phyloP scores from a whole-genome alignment of 92 coral and sea anemone species.

The Micromussa lordhowensis region DNA sequence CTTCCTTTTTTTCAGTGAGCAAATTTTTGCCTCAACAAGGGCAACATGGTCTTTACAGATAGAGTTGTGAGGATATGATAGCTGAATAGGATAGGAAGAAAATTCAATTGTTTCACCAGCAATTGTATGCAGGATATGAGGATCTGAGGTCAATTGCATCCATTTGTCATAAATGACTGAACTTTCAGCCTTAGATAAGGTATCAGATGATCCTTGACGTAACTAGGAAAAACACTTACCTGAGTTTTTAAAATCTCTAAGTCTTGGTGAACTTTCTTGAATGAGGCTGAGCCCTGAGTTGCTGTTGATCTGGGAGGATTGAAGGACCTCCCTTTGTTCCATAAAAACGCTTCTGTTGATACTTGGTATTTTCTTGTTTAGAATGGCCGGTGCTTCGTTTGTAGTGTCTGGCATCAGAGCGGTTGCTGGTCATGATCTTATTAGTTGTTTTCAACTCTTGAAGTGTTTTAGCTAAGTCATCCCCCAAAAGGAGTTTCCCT shows the following conservation, averaged over 20 bases:
- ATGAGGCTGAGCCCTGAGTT: slow-evolving; percentile 3
- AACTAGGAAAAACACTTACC: slow-evolving; percentile 15
- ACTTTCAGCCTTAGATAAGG: slow-evolving; percentile 14
- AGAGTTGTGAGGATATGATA: slow-evolving; percentile 34
- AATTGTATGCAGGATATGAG: slow-evolving; percentile 12
- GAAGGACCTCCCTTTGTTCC: slow-evolving; percentile 9
- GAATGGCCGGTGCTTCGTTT: background rate
- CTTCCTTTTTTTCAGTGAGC: slow-evolving; percentile 25
- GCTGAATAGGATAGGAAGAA: slow-evolving; percentile 46
- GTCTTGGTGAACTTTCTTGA: slow-evolving; percentile 33
- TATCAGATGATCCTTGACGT: slow-evolving; percentile 2
- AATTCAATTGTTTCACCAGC: slow-evolving; percentile 31
- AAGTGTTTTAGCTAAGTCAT: slow-evolving; percentile 53
- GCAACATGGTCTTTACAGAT: slow-evolving; percentile 34
- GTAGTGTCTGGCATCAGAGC: slow-evolving; percentile 2
- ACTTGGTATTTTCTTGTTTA: background rate
- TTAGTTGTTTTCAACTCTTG: slow-evolving; percentile 13
- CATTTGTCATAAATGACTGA: slow-evolving; percentile 20
- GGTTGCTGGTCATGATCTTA: slow-evolving; percentile 17
- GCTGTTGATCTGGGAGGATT: slow-evolving; percentile 20
- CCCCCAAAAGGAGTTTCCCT: slow-evolving; percentile 50
- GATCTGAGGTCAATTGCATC: slow-evolving; percentile 13
- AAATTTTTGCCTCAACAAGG: slow-evolving; percentile 14
- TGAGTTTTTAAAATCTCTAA: slow-evolving; percentile 23
- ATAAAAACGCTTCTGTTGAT: background rate